phyloP scores from a whole-genome alignment of 2,888 invertebrate genomes.

The Hedychridium roseum region DNA sequence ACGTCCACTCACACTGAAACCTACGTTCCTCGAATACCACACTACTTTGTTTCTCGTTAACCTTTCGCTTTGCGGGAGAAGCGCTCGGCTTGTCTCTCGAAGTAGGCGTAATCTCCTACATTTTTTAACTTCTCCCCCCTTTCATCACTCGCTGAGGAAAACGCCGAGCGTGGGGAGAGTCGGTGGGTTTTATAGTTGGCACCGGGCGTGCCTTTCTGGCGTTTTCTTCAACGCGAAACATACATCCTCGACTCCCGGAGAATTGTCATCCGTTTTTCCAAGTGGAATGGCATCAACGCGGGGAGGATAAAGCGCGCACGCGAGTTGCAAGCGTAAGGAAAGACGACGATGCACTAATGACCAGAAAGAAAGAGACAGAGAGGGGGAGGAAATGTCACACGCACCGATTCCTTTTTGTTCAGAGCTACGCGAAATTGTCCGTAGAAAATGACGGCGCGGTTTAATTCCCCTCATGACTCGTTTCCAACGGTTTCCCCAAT shows the following conservation, averaged over 20 bases:
- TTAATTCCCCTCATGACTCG: slow-evolving; percentile 32
- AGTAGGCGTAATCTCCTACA: slow-evolving; percentile 15
- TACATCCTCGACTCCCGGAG: not conserved
- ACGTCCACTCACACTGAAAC: slow-evolving; percentile 8
- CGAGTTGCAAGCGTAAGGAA: slow-evolving; percentile 7
- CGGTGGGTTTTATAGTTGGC: slow-evolving; percentile 2
- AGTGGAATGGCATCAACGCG: too few species aligned
- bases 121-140: slow-evolving; percentile 10
- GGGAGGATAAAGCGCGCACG: slow-evolving; percentile 17
- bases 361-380: slow-evolving; percentile 5
- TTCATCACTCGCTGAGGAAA: slow-evolving; percentile 1
- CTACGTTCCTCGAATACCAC: too few species aligned
- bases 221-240: not conserved
- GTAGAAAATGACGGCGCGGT: slow-evolving; percentile 30
- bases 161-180: slow-evolving; percentile 10
- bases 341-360: not conserved
- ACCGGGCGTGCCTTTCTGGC: not conserved
- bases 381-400: slow-evolving; percentile 9
- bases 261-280: too few species aligned
- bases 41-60: slow-evolving; percentile 17
- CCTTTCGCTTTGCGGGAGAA: slow-evolving; percentile 17
- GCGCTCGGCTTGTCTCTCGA: slow-evolving; percentile 9
- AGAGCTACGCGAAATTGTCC: slow-evolving; percentile 28
- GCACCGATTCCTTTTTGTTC: slow-evolving; percentile 19
- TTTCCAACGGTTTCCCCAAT: slow-evolving; percentile 27